Evolutionary conservation across 2,888 invertebrate species (phyloP), one percentile per base, ranked within the genome.

Genomic region (Gortyna flavago): DNA sequence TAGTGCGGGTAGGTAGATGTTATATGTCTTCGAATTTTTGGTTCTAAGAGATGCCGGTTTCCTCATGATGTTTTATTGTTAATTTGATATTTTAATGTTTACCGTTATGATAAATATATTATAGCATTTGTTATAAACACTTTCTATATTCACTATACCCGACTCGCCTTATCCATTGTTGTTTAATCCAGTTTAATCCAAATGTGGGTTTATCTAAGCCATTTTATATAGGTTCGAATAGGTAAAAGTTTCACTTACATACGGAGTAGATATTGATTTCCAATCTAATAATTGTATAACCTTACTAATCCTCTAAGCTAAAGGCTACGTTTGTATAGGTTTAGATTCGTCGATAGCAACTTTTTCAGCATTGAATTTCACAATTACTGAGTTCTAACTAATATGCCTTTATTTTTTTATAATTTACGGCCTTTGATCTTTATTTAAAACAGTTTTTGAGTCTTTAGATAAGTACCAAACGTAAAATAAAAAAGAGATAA

Each of bases 231-330:
- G 69, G 62, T 69, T 72, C 7, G 61, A 70, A 68, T 67, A 70
- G 69, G 69, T 69, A 84, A 84, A 72, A 79, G 66, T 66, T 84
- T 79, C 41, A 54, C 80, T 62, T 35, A 71, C 61, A 51, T 73
- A 71, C 62, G 51, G 44, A 80, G 80, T 67, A 35, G 81, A 82
- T 84, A 82, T 80, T 67, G 80, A 82, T 84, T 80, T 72, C 72
- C 68, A 81, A 81, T 82, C 57, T 67, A 74, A 84, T 84, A 71
- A 84, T 80, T 70, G 51, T 80, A 78, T 70, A 77, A 83, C 51
- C 78, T 77, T 70, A 66, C 77, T 83, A 77, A 83, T 80, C 41
- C 68, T 68, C 62, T 54, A 38, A 69, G n/a, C 21, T 44, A 32
- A 67, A 82, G 68, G 64, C 66, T 83, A 66, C 61, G 65, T 77